Percentiles rank a stretch among this genome's conserved stretches.
Conservation (phyloP, 1,140 invertebrate species). For the Drosophila neocordata region DNA sequence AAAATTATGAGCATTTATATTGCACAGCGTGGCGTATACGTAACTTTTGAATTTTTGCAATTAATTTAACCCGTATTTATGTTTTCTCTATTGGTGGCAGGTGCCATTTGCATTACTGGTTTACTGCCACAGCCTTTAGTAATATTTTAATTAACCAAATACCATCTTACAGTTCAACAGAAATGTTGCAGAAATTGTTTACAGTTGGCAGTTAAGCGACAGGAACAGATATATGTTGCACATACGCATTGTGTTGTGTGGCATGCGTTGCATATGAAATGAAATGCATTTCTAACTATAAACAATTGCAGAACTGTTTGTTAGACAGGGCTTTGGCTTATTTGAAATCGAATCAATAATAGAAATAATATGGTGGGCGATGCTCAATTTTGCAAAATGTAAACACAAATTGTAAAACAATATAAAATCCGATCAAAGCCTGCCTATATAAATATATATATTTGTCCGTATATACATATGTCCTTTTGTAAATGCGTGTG, state of each 20-base stretch:
- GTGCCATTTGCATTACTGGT: slow-evolving; percentile 15
- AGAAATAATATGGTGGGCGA: not conserved
- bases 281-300: slow-evolving; percentile 69
- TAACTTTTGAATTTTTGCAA: slow-evolving; percentile 4
- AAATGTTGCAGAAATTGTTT: slow-evolving; percentile 59
- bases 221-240: slow-evolving; percentile 18
- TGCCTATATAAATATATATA: not conserved
- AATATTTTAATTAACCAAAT: slow-evolving; percentile 64
- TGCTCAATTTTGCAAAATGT: slow-evolving; percentile 2
- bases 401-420: slow-evolving; percentile 6
- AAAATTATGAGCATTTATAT: not conserved
- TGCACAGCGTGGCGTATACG: slow-evolving; percentile 22
- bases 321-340: slow-evolving; percentile 8
- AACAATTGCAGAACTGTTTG: slow-evolving; percentile 57
- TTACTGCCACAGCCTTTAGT: slow-evolving; percentile 41
- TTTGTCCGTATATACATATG: not conserved
- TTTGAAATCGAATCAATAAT: not conserved
- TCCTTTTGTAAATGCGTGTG: not conserved
- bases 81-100: slow-evolving; percentile 7
- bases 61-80: slow-evolving; percentile 1
- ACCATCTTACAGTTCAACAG: slow-evolving; percentile 15
- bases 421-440: not conserved
- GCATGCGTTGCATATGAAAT: slow-evolving; percentile 17
- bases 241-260: not conserved
- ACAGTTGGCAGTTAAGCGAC: slow-evolving; percentile 35